A percentile compares a stretch with the other conserved stretches of the same genome.
These are phyloP conservation scores for Anabacerthia variegaticeps DNA, from an alignment of 2,797 vertebrate genomes.

Conservation along the genomic window DNA sequence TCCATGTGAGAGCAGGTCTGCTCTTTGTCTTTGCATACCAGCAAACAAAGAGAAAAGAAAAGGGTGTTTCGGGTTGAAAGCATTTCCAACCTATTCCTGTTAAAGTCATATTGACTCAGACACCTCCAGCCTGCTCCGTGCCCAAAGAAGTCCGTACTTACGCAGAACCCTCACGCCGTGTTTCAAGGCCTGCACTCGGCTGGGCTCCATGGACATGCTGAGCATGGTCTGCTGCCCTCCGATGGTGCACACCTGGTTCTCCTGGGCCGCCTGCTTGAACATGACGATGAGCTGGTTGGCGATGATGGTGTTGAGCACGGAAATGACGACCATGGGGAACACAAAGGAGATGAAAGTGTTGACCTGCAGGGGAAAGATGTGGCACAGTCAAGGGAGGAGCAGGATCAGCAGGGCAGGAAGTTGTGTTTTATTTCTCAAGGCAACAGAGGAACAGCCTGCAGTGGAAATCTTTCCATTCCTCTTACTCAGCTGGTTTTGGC, in stretches of 20 bases:
- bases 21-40: neutral
- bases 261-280: slow-evolving; percentile 90
- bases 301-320: slow-evolving; percentile 90
- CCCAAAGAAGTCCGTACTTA: slow-evolving; percentile 49
- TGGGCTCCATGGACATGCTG: slow-evolving; percentile 88
- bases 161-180: slow-evolving; percentile 92
- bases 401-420: neutral
- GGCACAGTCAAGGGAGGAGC: neutral
- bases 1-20: neutral
- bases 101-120: accelerated
- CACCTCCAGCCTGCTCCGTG: accelerated
- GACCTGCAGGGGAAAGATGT: slow-evolving; percentile 73
- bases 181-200: slow-evolving; percentile 89
- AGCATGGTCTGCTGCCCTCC: slow-evolving; percentile 85
- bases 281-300: slow-evolving; percentile 94
- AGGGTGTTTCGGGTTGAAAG: neutral
- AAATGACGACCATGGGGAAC: slow-evolving; percentile 92
- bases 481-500: neutral
- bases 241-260: slow-evolving; percentile 83
- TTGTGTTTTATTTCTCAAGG: neutral
- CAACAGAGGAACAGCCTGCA: neutral
- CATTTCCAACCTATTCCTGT: accelerated
- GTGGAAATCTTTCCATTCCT: neutral
- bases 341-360: slow-evolving; percentile 93
- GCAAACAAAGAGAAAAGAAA: neutral